Percentiles rank a stretch among this genome's conserved stretches.
phyloP scores from a whole-genome alignment of 1,140 invertebrate species.

The Heterodera schachtii region DNA sequence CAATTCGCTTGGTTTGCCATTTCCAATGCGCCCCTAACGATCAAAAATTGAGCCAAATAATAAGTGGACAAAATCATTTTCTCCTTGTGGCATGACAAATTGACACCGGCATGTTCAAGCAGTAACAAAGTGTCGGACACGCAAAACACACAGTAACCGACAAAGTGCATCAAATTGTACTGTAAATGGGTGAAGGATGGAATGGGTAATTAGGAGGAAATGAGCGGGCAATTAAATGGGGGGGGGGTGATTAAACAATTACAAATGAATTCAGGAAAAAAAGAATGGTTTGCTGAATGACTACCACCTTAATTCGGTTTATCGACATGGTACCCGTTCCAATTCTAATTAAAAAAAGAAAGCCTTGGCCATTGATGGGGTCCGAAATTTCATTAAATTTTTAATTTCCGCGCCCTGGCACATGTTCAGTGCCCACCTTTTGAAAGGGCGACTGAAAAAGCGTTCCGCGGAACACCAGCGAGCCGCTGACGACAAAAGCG shows the following conservation, averaged over 20 bases:
- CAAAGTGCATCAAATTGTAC: conserved; percentile 39
- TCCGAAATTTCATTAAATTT: background rate
- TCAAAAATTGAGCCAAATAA: conserved; percentile 42
- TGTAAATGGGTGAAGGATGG: background rate
- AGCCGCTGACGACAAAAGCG: conserved; percentile 31
- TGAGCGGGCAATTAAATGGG: no score
- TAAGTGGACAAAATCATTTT: conserved; percentile 42
- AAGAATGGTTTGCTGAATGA: no score
- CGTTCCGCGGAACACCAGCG: conserved; percentile 30
- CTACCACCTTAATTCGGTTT: no score
- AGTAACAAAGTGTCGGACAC: conserved; percentile 44
- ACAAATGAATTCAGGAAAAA: no score
- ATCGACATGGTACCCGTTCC: no score
- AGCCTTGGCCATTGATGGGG: no score
- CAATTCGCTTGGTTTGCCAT: background rate
- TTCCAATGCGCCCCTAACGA: conserved; percentile 21
- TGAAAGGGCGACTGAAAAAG: conserved; percentile 8
- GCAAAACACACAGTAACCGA: conserved; percentile 38
- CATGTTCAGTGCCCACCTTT: conserved; percentile 21
- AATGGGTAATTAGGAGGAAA: no score
- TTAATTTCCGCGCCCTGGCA: background rate
- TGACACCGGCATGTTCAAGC: conserved; percentile 34
- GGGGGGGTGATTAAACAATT: no score
- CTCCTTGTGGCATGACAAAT: conserved; percentile 19
- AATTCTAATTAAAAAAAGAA: no score